Conservation (phyloP, 2,797 vertebrate genomes). For the Acropternis orthonyx region DNA sequence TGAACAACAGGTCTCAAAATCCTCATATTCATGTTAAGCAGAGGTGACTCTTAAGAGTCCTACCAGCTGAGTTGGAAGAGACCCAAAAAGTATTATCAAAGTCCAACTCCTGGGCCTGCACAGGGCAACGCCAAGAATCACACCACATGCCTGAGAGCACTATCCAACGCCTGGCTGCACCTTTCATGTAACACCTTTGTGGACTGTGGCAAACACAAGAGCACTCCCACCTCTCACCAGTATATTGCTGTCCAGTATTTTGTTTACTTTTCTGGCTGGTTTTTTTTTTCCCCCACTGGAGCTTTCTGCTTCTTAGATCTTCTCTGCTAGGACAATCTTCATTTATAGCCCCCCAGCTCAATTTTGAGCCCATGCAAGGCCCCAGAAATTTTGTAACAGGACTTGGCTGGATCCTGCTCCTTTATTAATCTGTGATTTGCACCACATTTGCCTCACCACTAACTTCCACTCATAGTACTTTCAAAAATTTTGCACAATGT, state of each 20-base stretch:
- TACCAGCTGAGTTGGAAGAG: background rate
- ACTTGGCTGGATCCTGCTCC: background rate
- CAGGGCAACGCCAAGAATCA: accelerated
- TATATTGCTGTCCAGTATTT: background rate
- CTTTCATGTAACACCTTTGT: background rate
- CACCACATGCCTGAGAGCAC: accelerated
- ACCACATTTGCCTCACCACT: background rate
- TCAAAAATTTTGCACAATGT: slow-evolving; percentile 7
- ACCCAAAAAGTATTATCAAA: background rate
- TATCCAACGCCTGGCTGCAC: background rate
- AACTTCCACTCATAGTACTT: background rate
- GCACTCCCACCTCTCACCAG: background rate
- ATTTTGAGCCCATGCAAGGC: background rate
- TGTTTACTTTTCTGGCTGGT: background rate
- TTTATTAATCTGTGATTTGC: background rate
- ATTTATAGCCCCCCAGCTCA: background rate
- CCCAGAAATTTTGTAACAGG: background rate
- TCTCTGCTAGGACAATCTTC: background rate
- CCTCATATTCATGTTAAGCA: background rate
- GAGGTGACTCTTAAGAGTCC: background rate
- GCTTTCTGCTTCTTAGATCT: background rate
- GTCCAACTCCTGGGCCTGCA: background rate
- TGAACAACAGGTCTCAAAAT: background rate
- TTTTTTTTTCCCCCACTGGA: background rate
- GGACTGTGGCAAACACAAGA: background rate